Conservation (phyloP, 2,888 invertebrate genomes). For the Colostygia pectinataria region DNA sequence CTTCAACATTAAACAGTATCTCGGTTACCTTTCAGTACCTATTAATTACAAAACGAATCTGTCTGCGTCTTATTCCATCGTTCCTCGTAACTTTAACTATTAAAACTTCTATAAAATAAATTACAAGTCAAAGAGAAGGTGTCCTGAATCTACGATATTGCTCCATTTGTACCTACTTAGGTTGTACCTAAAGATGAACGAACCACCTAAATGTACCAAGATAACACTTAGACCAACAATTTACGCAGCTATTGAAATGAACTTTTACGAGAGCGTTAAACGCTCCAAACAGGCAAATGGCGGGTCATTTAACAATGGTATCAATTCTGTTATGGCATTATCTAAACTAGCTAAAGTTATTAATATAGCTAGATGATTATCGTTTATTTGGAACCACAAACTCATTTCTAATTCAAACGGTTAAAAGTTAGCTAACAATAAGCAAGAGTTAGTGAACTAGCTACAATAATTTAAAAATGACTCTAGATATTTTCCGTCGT, state of each 20-base stretch:
- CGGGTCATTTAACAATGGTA: constrained; percentile 1
- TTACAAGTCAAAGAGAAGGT: constrained; percentile 27
- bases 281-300: neutral
- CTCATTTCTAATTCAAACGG: too few relatives aligned
- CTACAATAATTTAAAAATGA: too few relatives aligned
- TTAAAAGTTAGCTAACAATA: too few relatives aligned
- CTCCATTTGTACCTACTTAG: constrained; percentile 1
- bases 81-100: constrained; percentile 28
- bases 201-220: neutral
- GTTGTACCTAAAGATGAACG: too few relatives aligned
- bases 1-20: neutral
- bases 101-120: constrained; percentile 32
- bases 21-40: constrained; percentile 1
- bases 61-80: constrained; percentile 24
- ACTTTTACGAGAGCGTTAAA: constrained; percentile 8
- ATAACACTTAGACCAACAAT: neutral
- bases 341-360: too few relatives aligned
- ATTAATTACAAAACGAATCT: constrained; percentile 26
- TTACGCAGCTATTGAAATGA: constrained; percentile 9
- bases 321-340: too few relatives aligned
- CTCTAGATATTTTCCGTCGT: too few relatives aligned
- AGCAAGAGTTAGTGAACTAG: too few relatives aligned
- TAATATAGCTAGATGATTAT: too few relatives aligned
- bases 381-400: too few relatives aligned
- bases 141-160: constrained; percentile 19